Percentiles rank a stretch among this genome's conserved stretches.
Evolutionary conservation across 2,888 invertebrate genomes (phyloP).

Genomic region (Sepiola atlantica): DNA sequence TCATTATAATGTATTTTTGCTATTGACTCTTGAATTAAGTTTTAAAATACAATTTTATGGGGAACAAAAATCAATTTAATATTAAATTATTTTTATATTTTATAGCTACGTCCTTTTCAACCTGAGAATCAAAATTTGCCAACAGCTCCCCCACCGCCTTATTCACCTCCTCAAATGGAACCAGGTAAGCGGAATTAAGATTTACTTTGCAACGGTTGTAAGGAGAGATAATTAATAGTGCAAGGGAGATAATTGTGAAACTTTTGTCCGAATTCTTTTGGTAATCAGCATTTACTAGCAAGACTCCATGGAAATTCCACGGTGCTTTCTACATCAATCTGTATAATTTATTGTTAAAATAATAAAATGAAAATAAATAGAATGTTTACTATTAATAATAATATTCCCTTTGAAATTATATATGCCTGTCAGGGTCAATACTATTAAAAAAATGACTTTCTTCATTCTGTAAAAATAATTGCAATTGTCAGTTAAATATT

Average conservation of each 20-base stretch:
- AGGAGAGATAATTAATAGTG: not conserved
- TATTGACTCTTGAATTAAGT: not conserved
- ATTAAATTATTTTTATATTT: not conserved
- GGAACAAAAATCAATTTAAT: not conserved
- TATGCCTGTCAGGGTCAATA: no score
- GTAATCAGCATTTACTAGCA: no score
- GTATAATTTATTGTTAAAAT: not conserved
- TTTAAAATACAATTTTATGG: not conserved
- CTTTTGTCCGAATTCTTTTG: no score
- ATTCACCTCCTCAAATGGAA: not conserved
- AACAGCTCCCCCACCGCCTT: not conserved
- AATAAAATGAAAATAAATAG: not conserved
- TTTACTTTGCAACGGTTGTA: not conserved
- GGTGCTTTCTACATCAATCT: no score
- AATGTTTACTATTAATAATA: no score
- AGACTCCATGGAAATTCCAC: no score
- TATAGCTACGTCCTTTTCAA: not conserved
- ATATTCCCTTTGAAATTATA: no score
- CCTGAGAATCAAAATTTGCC: not conserved
- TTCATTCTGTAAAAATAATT: no score
- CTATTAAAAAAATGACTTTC: no score
- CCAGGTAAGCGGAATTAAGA: not conserved
- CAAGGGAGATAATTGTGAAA: not conserved
- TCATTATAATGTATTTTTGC: not conserved
- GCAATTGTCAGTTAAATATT: no score